Evolutionary conservation across 1,140 invertebrate species (phyloP), one percentile per base, ranked within the genome.

Genomic region (Portunus trituberculatus): DNA sequence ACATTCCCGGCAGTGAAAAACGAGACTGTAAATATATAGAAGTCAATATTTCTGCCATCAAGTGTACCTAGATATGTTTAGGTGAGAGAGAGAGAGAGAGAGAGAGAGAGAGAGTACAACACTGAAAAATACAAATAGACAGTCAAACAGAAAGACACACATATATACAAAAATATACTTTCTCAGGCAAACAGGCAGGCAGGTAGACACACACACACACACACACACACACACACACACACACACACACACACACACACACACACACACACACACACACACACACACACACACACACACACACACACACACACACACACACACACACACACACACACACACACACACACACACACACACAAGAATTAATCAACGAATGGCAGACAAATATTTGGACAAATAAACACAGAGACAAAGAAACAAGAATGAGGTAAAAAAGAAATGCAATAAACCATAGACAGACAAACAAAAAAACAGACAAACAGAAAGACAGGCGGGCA

Each of bases 101-200:
- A 88, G 86, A 88, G 86, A 39, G 86, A 88, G 86, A 88, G 86
- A 88, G 86, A 88, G 86, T 39, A 29, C 32, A 29, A 86, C 4
- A 86, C 32, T 39, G 86, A 88, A 29, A 88, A 29, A 88, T 14
- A 88, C 32, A 88, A 29, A 88, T 14, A 88, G 86, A 88, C 4
- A 86, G 84, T 7, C 4, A 86, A 20, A 86, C 4, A 86, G 84
- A 86, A 12, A 59, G 12, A 20, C 3, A 14, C 6, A 7, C 48
- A 52, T 14, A 52, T 14, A 52, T 14, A 52, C 48, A 52, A 6
- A 52, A 6, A 52, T n/a, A n/a, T n/a, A n/a, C n/a, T n/a, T n/a
- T n/a, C n/a, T n/a, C n/a, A n/a, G n/a, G n/a, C 52, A 59, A 0
- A 59, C 52, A 59, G 12, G 12, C 52, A 59, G 0, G 12, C 52